Conservation (phyloP, 2,113 vertebrate species). For the Bombycilla garrulus region DNA sequence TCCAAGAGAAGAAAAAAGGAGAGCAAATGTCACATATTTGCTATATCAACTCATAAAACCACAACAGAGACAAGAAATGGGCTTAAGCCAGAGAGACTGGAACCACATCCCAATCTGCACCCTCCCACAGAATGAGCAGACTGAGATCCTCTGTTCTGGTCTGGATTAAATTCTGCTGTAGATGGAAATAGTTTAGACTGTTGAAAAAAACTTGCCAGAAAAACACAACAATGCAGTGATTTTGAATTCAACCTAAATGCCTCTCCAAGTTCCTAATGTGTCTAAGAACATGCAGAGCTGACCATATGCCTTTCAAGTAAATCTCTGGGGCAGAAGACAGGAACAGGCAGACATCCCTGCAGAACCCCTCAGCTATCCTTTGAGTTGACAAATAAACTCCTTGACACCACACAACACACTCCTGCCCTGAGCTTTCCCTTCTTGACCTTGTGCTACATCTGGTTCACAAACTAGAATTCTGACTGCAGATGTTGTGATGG, state of each 20-base stretch:
- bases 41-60: slow-evolving; percentile 66
- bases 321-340: background rate
- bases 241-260: background rate
- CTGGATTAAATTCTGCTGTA: slow-evolving; percentile 44
- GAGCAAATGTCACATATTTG: slow-evolving; percentile 68
- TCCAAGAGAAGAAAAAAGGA: slow-evolving; percentile 33
- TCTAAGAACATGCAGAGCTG: slow-evolving; percentile 3
- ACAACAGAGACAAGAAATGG: slow-evolving; percentile 58
- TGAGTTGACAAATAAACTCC: background rate
- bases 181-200: slow-evolving; percentile 19
- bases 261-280: background rate
- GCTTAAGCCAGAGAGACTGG: slow-evolving; percentile 39
- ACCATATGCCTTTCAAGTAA: background rate
- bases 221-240: background rate
- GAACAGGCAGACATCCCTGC: background rate
- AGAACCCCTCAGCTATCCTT: background rate
- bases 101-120: slow-evolving; percentile 8
- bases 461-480: background rate
- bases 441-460: background rate
- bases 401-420: background rate
- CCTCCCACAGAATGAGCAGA: slow-evolving; percentile 42
- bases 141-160: slow-evolving; percentile 58
- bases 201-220: slow-evolving; percentile 32
- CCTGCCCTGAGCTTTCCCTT: background rate
- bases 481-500: background rate